Base-by-base conservation (phyloP, 2,888 invertebrate genomes). In the Drosophila basisetae region DNA sequence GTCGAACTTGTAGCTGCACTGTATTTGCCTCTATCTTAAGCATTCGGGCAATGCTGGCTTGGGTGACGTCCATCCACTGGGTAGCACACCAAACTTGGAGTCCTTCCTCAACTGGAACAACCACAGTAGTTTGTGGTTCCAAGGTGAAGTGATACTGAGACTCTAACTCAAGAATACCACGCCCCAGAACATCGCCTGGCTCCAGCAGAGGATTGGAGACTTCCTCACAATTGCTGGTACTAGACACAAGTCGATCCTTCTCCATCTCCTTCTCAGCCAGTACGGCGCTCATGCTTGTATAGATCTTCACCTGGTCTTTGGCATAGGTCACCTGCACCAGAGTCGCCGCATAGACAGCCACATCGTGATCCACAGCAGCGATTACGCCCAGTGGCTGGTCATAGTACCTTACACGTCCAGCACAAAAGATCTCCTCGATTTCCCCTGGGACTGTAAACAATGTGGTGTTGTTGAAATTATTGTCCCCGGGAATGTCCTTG, bases 361-460 rank as follows among this genome's bases (percentile, higher is more conserved):
- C 81, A 6, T 93, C 94, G 22, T 95, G 94, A 1, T 94, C 94
- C 10, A 94, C 94, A 0, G 97, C 97, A 0, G 96, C 95, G 16
- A 98, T 94, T 0, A 97, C 91, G 0, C 96, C 98, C 13, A 97
- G 88, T 0, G 97, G 95, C 86, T 98, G 97, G 0, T 96, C 96
- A 70, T 96, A 95, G 91, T 95, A 96, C 10, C 93, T 83, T 0
- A 92, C 89, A 16, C 68, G 70, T 2, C 88, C 89, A 86, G 91
- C 9, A 52, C 83, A 31, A 60, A 91, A 84, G 77, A 93, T 91
- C 91, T 94, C 22, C 91, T 94, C 95, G 18, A 73, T 68, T 2
- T 82, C 78, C 5, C 52, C 63, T 13, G 25, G 13, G 0, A 64
- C 70, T 0, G 69, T 33, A 25, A 72, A 10, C 18, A 0, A 93